Base-by-base conservation (phyloP, 1,140 invertebrate genomes). In the Hestina assimilis region DNA sequence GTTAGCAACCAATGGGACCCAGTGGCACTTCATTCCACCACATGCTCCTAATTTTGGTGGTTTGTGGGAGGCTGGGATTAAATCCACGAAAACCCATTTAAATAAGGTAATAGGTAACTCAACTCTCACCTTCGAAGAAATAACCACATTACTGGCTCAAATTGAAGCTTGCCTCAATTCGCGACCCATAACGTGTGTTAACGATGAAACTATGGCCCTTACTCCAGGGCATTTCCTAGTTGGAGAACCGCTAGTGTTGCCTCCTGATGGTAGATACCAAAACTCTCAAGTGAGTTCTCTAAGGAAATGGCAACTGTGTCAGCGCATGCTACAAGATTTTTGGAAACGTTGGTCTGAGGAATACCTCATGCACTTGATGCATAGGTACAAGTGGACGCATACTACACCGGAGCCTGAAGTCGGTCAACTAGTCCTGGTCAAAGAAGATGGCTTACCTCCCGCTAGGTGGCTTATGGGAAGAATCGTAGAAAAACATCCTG, bases 81-180 rank as follows among this genome's bases (percentile, higher is more conserved):
- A 76, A 33, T 58, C 54, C 1, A 62, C 70, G 0, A 76, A 83
- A 59, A 57, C 58, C 24, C 72, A 76, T 46, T 7, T 64, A 2
- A 17, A 19, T 11, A 23, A 31, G 11, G 24, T 46, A 5, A 8
- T 59, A 9, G 55, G 55, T 4, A 20, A 48, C 4, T 40, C 21
- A 8, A 38, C 54, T 17, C 21, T 55, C 4, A 55, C 47, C 0
- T 59, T 51, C 9, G 55, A 64, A 6, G 55, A 59, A 12, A 12
- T 64, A 4, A 1, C 12, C 14, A 50, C 52, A 8, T 26, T 56
- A 14, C 43, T 58, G 15, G 12, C 35, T 26, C 66, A 74, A 35
- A 47, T 76, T 6, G 77, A 80, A 45, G 66, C 70, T 3, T 43
- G 61, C 7, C 31, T 87, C 7, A 83, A 87, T 60, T 73, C 65